Percentiles rank a stretch among this genome's conserved stretches.
These are phyloP conservation scores for Zaprionus capensis DNA, from an alignment of 1,140 invertebrate species.

Conservation along the genomic window DNA sequence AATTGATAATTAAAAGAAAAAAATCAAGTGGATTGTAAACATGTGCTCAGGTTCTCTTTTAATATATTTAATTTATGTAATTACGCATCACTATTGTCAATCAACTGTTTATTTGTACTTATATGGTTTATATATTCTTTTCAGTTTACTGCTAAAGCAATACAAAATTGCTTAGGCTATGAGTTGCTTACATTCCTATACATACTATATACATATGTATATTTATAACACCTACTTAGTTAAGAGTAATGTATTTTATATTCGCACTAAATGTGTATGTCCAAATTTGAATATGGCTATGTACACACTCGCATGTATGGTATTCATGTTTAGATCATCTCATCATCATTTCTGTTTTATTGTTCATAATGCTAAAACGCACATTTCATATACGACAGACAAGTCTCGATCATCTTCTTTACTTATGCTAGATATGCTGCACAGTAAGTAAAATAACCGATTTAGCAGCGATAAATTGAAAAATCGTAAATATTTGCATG, in stretches of 20 bases:
- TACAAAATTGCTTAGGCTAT: conserved; percentile 64
- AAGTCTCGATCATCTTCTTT: conserved; percentile 17
- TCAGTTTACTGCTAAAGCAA: conserved; percentile 56
- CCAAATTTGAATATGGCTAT: conserved; percentile 44
- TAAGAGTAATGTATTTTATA: conserved; percentile 25
- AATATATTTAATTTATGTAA: too few species aligned
- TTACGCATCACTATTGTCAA: too few species aligned
- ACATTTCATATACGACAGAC: conserved; percentile 44
- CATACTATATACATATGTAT: conserved; percentile 12
- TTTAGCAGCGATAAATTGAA: too few species aligned
- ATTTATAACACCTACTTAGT: conserved; percentile 52
- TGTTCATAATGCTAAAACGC: conserved; percentile 67
- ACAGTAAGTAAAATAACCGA: too few species aligned
- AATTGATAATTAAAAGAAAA: too few species aligned
- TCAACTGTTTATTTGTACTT: conserved; percentile 31
- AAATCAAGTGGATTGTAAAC: too few species aligned
- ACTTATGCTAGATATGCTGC: neutral
- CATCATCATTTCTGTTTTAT: conserved; percentile 2
- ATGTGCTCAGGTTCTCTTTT: too few species aligned
- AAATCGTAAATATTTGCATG: too few species aligned
- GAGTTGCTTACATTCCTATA: conserved; percentile 22
- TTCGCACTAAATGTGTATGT: conserved; percentile 53
- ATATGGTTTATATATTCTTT: conserved; percentile 36
- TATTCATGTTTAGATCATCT: conserved; percentile 2
- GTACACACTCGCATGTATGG: conserved; percentile 28